Evolutionary conservation across 2,888 invertebrate genomes (phyloP), one percentile per base, ranked within the genome.

Genomic region (Cheilosia vulpina): DNA sequence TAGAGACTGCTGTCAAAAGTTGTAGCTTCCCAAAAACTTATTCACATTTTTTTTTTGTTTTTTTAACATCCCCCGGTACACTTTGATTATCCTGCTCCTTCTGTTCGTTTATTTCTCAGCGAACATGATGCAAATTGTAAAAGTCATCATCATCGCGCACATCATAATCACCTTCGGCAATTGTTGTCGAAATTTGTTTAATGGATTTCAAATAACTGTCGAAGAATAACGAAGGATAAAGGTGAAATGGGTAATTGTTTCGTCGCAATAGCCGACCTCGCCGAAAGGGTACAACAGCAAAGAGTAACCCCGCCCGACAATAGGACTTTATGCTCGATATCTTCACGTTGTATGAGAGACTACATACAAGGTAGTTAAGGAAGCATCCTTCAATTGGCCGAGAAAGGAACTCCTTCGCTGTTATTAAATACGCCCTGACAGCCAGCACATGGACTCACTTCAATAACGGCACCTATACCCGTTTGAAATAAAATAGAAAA

Each of bases 141-240:
- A 38, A 65, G 63, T 65, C 47, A 2, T 45, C 9, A n/a, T n/a
- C n/a, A n/a, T 45, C n/a, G n/a, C 65, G 34, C 65, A 41, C 34
- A 52, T 21, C 24, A 41, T 21, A 58, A 58, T 11, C 60, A 60
- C 62, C 63, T 50, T 34, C 63, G 50, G 63, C 34, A 17, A 62
- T 43, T 45, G 27, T 60, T 43, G 43, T n/a, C 21, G 13, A 11
- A 43, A 60, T 27, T 68, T 43, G 27, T 13, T 55, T 55, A 68
- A 68, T 68, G 41, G 43, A 43, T 43, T 68, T 68, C 66, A 55
- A 68, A 68, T 55, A 68, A 68, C 43, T 65, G 63, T 65, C 50
- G 52, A 66, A 41, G n/a, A 27, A 53, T 66, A 66, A 13, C 27
- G 27, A 43, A 27, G 5, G n/a, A 21, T 11, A 6, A 13, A 13